Base-by-base conservation (phyloP, 1,140 invertebrate species). In the Caenorhabditis briggsae region DNA sequence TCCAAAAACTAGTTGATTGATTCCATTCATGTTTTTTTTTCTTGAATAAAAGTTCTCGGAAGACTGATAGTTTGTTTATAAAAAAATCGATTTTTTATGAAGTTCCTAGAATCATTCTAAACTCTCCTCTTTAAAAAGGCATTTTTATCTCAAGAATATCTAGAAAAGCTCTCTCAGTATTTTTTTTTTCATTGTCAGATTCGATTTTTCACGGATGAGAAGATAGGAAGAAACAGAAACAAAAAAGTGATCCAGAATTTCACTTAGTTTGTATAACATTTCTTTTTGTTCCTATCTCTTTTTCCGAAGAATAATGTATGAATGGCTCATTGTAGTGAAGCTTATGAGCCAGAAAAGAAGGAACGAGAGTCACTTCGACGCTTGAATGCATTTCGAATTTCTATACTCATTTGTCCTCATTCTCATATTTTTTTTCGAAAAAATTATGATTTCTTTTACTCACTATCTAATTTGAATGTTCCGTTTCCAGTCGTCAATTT, bases 401-500 rank as follows among this genome's bases (percentile, higher is more conserved):
- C 70, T 78, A 78, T 78, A 78, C 70, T 50, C 70, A 78, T 78
- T 78, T 78, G 70, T 50, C 25, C 11, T 50, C 12, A 12, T 18
- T 46, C 7, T 46, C 2, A 78, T 78, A 23, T 23, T 56, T n/a
- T 41, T 56, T 53, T 53, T 53, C 50, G 33, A 33, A 53, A 14
- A 14, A 11, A 53, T 53, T 23, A 16, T 25, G 14, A 18, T 48
- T 74, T 20, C 64, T 48, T 74, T 20, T 48, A 85, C 84, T 85
- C 41, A 85, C 84, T 58, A 41, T 61, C 84, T 70, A 85, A 70
- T 50, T 85, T 85, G 65, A 85, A 85, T 33, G 84, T 85, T 53
- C 84, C 84, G 65, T 85, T 85, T 48, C 84, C 84, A 74, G 65
- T 78, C 50, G 55, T 74, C 48, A 85, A 23, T 58, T 85, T 85